These are phyloP conservation scores for Andrena dorsata DNA, from an alignment of 2,888 invertebrate species.

Conservation along the genomic window DNA sequence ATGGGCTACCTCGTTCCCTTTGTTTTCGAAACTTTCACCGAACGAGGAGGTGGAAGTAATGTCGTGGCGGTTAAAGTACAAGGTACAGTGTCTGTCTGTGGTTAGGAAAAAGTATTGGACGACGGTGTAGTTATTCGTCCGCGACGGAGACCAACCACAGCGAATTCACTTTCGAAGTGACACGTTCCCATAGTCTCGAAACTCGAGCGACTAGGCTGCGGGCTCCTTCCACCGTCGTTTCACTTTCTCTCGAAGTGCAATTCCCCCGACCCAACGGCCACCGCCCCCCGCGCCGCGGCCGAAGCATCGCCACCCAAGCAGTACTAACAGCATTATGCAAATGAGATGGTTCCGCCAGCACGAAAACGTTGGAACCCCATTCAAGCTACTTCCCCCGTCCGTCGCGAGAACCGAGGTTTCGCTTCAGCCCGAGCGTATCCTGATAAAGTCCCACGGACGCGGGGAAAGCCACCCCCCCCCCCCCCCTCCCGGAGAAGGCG, in stretches of 20 bases:
- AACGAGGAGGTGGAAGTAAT: not conserved
- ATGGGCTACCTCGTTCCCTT: not conserved
- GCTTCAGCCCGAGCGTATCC: slow-evolving; percentile 53
- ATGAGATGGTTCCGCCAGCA: slow-evolving; percentile 77
- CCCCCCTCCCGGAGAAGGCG: slow-evolving; percentile 23
- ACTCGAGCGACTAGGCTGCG: slow-evolving; percentile 9
- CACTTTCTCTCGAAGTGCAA: slow-evolving; percentile 73
- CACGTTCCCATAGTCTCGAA: slow-evolving; percentile 38
- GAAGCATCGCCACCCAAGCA: slow-evolving; percentile 71
- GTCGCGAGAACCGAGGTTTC: slow-evolving; percentile 67
- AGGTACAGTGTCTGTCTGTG: too few relatives aligned
- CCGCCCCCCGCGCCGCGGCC: slow-evolving; percentile 13
- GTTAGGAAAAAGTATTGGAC: not conserved
- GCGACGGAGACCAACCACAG: slow-evolving; percentile 24
- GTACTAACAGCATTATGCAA: slow-evolving; percentile 82
- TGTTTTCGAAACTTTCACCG: not conserved
- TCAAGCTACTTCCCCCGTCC: slow-evolving; percentile 59
- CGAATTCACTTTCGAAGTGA: slow-evolving; percentile 61
- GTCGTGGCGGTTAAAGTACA: too few relatives aligned
- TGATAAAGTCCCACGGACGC: slow-evolving; percentile 64
- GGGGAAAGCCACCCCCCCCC: slow-evolving; percentile 9
- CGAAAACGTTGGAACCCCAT: slow-evolving; percentile 74
- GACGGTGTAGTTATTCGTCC: not conserved
- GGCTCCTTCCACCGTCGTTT: slow-evolving; percentile 61
- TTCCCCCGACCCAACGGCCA: slow-evolving; percentile 34